Evolutionary conservation across 2,113 vertebrate species (phyloP).

Genomic region (Macquaria australasica): DNA sequence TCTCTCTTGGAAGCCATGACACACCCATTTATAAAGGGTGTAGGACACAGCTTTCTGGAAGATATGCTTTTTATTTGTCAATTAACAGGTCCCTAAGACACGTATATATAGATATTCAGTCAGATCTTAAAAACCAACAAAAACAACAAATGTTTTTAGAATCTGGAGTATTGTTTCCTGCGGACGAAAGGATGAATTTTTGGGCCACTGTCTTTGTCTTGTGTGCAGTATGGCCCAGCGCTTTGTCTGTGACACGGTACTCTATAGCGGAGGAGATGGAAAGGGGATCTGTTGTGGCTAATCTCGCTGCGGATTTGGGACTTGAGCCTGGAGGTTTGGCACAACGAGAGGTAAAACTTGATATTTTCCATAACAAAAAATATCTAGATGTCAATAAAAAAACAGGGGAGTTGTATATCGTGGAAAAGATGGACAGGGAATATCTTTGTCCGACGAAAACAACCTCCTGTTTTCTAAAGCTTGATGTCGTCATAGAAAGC

Average conservation of each 20-base stretch:
- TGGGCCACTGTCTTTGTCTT: slow-evolving; percentile 75
- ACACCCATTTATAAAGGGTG: slow-evolving; percentile 46
- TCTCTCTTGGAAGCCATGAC: slow-evolving; percentile 28
- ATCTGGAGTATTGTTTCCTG: slow-evolving; percentile 4
- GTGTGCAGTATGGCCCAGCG: slow-evolving; percentile 62
- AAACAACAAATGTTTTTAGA: not conserved
- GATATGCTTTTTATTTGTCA: not conserved
- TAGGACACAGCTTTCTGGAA: slow-evolving; percentile 3
- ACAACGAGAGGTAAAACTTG: slow-evolving; percentile 82
- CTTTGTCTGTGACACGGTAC: slow-evolving; percentile 82
- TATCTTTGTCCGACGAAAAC: slow-evolving; percentile 70
- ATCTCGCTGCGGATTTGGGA: slow-evolving; percentile 82
- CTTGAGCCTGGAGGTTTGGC: slow-evolving; percentile 71
- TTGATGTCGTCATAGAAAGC: slow-evolving; percentile 80
- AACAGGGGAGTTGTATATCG: slow-evolving; percentile 79
- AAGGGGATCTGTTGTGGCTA: slow-evolving; percentile 80
- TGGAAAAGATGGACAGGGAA: slow-evolving; percentile 80
- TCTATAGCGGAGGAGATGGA: slow-evolving; percentile 86
- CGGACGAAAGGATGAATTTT: slow-evolving; percentile 41
- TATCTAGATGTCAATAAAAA: slow-evolving; percentile 82
- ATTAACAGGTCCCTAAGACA: not conserved
- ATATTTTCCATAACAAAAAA: slow-evolving; percentile 78
- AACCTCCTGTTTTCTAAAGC: slow-evolving; percentile 72
- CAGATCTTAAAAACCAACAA: not conserved
- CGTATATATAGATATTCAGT: not conserved